phyloP scores from a whole-genome alignment of 2,797 vertebrate genomes.

The Tarsius wallacei region DNA sequence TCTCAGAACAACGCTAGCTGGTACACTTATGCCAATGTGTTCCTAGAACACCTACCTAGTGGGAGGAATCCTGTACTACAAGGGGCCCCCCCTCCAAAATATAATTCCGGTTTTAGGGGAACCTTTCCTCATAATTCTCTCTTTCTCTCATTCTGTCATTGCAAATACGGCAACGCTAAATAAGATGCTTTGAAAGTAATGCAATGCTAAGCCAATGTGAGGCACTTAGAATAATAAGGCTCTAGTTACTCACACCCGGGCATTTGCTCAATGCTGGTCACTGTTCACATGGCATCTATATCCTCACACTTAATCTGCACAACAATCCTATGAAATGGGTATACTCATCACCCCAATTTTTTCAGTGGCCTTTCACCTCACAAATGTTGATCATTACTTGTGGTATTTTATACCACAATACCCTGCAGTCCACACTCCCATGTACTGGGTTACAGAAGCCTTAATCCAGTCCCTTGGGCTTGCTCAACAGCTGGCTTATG shows the following conservation, averaged over 20 bases:
- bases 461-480: neutral
- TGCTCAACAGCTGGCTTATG: neutral
- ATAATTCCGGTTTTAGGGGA: too few relatives aligned
- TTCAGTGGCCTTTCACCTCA: neutral
- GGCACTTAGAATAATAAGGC: fast-evolving
- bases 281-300: fast-evolving
- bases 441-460: neutral
- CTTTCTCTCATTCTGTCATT: neutral
- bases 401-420: fast-evolving
- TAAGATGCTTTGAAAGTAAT: neutral
- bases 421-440: fast-evolving
- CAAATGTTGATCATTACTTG: fast-evolving
- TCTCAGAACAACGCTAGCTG: too few relatives aligned
- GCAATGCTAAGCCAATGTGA: fast-evolving
- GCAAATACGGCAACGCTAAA: too few relatives aligned
- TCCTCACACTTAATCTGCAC: neutral
- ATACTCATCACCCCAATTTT: fast-evolving
- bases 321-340: fast-evolving
- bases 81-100: too few relatives aligned
- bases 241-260: fast-evolving
- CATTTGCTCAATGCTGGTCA: fast-evolving
- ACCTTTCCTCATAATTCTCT: too few relatives aligned
- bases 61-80: too few relatives aligned
- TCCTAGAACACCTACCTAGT: too few relatives aligned
- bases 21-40: too few relatives aligned